Evolutionary conservation across 1,140 invertebrate genomes (phyloP).

Genomic region (Pararge aegeria): DNA sequence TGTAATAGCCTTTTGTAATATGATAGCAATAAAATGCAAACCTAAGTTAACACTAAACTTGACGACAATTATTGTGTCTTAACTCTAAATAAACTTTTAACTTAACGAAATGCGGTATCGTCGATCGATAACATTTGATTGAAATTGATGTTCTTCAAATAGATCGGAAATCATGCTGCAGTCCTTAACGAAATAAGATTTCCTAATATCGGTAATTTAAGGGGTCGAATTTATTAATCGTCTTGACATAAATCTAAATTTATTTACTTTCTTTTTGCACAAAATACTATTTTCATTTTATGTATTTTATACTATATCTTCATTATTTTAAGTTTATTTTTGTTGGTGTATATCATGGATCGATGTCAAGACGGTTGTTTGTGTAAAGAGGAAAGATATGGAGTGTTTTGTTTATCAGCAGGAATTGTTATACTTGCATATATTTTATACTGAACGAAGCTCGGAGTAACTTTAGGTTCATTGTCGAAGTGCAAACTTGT

Average conservation of each 20-base stretch:
- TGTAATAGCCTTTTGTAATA: slow-evolving; percentile 9
- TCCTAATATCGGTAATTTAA: neutral
- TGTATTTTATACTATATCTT: slow-evolving; percentile 6
- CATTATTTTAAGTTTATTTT: slow-evolving; percentile 5
- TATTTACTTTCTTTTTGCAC: slow-evolving; percentile 3
- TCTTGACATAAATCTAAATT: neutral
- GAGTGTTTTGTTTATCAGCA: slow-evolving; percentile 20
- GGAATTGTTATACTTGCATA: slow-evolving; percentile 69
- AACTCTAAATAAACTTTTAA: neutral
- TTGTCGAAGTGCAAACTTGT: slow-evolving; percentile 63
- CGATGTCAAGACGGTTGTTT: slow-evolving; percentile 3
- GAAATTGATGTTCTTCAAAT: neutral
- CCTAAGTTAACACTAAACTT: neutral
- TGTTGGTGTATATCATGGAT: slow-evolving; percentile 1
- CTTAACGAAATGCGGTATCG: neutral
- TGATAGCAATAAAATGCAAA: slow-evolving; percentile 1
- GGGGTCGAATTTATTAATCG: neutral
- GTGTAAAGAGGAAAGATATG: neutral
- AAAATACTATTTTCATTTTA: slow-evolving; percentile 2
- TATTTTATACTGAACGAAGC: slow-evolving; percentile 66
- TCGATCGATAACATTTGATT: neutral
- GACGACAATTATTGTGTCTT: neutral
- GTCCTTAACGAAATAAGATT: neutral
- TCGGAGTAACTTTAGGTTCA: slow-evolving; percentile 49
- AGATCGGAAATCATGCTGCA: neutral